Evolutionary conservation across 1,140 invertebrate species (phyloP), one percentile per base, ranked within the genome.

Genomic region (Pseudomyrmex pallidus): DNA sequence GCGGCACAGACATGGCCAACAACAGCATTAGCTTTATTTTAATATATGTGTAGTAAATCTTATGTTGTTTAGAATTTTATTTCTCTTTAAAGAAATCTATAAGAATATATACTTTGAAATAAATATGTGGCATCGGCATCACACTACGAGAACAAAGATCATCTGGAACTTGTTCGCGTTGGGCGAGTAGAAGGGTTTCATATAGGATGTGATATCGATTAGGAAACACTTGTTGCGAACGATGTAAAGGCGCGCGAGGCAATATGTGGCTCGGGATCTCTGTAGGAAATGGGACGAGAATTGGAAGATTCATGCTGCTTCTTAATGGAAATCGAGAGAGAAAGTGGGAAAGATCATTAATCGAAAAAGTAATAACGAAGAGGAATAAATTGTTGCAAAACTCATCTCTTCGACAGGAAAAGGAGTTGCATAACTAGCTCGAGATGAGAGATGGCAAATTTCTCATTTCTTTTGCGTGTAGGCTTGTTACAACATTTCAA

Each of bases 181-280:
- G 35, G 59, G n/a, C 46, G 46, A 59, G 61, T 54, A 57, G 48
- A 68, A 46, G 1, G 5, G 15, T 35, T n/a, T 80, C n/a, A 17
- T 54, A 74, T 48, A 46, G 52, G 12, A 17, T 4, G 2, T 46
- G 46, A 50, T 67, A 84, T 80, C 74, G 74, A 84, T 84, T 84
- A 61, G 62, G 2, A 54, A 80, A 68, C 63, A 70, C 76, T 80
- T 54, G 83, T 83, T 70, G 76, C 54, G 22, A 48, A 13, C n/a
- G 20, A 50, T 3, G 15, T 15, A n/a, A 61, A 46, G 56, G 50
- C 22, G 57, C 22, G 57, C 44, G 74, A 84, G 61, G 35, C 9
- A 68, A 68, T 25, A 57, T 56, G 9, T 20, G 17, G 13, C 7
- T 50, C 66, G 48, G 35, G 63, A 35, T 67, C 2, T n/a, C 52